These are phyloP conservation scores for Plagodis pulveraria DNA, from an alignment of 2,888 invertebrate species.

Conservation along the genomic window DNA sequence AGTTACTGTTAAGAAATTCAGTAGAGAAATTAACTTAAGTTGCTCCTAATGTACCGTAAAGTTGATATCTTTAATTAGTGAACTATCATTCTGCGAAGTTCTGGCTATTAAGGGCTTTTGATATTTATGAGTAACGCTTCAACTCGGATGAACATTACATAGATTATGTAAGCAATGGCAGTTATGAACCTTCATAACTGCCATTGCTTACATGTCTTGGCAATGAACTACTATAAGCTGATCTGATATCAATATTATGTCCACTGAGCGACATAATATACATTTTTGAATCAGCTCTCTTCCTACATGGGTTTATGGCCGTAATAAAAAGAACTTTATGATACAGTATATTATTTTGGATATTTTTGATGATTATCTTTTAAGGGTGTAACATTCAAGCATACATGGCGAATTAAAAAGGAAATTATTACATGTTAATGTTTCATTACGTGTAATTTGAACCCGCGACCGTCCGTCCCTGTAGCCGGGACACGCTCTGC, in stretches of 20 bases:
- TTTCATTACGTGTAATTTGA: no score
- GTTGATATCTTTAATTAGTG: conserved; percentile 34
- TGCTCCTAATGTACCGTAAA: conserved; percentile 31
- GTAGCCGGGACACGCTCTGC: no score
- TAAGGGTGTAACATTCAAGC: no score
- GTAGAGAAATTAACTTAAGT: conserved; percentile 30
- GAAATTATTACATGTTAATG: no score
- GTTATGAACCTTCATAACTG: not conserved
- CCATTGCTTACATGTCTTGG: not conserved
- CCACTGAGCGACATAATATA: conserved; percentile 11
- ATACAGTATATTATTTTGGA: no score
- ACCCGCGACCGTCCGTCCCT: no score
- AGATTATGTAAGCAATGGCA: not conserved
- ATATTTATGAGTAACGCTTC: conserved; percentile 23
- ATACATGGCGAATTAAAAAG: no score
- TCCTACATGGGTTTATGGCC: not conserved
- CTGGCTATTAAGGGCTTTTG: conserved; percentile 19
- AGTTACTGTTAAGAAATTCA: conserved; percentile 32
- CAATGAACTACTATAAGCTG: not conserved
- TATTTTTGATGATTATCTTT: no score
- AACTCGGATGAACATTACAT: conserved; percentile 11
- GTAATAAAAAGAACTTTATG: no score
- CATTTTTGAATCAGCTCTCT: conserved; percentile 1
- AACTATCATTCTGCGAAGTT: conserved; percentile 25
- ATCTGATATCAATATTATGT: conserved; percentile 1